These are phyloP conservation scores for Psilopsiagon aurifrons DNA, from an alignment of 2,113 vertebrate species.

Conservation along the genomic window DNA sequence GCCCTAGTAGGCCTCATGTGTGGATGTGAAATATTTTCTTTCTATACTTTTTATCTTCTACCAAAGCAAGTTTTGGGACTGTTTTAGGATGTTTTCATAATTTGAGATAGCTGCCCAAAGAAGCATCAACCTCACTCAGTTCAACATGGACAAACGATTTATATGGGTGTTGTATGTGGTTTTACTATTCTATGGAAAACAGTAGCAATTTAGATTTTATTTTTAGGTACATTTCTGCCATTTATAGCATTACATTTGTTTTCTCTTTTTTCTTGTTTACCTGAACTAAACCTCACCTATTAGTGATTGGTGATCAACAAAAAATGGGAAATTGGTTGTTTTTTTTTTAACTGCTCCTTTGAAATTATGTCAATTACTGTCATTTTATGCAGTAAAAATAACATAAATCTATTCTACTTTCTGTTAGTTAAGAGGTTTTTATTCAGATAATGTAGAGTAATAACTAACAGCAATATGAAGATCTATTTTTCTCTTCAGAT, in stretches of 20 bases:
- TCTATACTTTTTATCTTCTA: background rate
- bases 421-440: background rate
- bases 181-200: background rate
- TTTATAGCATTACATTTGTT: background rate
- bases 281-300: background rate
- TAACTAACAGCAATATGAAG: background rate
- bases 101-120: background rate
- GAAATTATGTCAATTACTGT: background rate
- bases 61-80: background rate
- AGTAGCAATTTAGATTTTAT: background rate
- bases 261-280: background rate
- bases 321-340: background rate
- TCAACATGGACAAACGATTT: background rate
- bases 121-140: background rate
- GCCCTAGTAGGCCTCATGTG: fast-evolving
- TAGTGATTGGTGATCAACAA: background rate
- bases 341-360: background rate
- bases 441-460: background rate
- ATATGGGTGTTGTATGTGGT: fast-evolving
- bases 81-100: background rate
- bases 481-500: background rate
- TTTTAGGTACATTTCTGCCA: background rate
- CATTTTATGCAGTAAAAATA: background rate
- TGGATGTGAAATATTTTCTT: background rate
- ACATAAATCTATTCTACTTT: background rate